Conservation (phyloP, 37 sponge, comb jelly and placozoan genomes). For the Hexactinellida sp. region DNA sequence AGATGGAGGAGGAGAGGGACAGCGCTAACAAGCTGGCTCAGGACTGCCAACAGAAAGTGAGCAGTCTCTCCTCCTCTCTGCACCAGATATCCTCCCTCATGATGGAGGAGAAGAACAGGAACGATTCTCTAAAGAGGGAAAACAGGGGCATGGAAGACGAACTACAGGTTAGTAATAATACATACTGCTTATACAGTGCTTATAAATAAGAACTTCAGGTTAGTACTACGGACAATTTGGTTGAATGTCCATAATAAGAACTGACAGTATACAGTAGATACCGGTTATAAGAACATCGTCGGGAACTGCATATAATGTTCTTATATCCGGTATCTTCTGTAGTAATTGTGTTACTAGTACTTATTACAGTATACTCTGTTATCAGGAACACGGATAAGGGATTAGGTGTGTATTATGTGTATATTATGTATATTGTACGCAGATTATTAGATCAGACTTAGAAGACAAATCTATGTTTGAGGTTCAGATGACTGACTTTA, state of each 20-base stretch:
- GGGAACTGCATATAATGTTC: no score
- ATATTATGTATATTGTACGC: background rate
- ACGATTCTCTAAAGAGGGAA: background rate
- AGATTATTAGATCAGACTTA: background rate
- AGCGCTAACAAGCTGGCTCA: background rate
- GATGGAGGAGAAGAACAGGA: slow-evolving; percentile 14
- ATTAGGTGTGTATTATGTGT: background rate
- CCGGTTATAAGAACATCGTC: no score
- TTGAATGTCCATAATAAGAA: no score
- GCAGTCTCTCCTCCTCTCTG: slow-evolving; percentile 4
- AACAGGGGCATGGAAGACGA: background rate
- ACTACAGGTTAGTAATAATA: background rate
- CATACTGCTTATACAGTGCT: no score
- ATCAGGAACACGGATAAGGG: no score
- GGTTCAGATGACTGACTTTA: background rate
- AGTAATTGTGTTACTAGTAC: no score
- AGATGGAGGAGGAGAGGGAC: slow-evolving; percentile 10
- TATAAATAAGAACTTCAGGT: no score
- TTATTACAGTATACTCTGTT: no score
- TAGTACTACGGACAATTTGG: no score
- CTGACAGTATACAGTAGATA: no score
- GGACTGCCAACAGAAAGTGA: background rate
- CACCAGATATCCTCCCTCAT: slow-evolving; percentile 1
- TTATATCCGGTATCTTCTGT: no score
- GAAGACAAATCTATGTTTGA: background rate